Base-by-base conservation (phyloP, 1,140 invertebrate species). In the Heliconius himera region DNA sequence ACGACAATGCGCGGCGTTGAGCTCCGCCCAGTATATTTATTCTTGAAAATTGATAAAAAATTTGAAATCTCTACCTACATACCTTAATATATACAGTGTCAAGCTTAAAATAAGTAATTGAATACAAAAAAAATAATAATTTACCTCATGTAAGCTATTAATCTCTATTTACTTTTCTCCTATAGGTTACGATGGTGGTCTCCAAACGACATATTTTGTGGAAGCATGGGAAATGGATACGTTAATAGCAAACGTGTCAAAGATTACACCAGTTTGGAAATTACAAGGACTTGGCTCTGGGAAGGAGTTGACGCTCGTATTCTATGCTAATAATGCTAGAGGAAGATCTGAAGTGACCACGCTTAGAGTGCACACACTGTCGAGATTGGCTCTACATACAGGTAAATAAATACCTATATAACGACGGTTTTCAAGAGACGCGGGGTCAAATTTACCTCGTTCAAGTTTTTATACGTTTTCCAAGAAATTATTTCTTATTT, bases 101-200 rank as follows among this genome's bases (percentile, higher is more conserved):
- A 18, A 16, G 46, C 46, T 49, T 0, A 54, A n/a, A 54, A 56
- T 41, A 41, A 41, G 11, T 41, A 13, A 13, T 13, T 41, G 13
- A 41, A 41, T 33, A 33, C n/a, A n/a, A n/a, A n/a, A 33, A 33
- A 33, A 33, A 33, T 5, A 33, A 33, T 33, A 33, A 33, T 29
- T 29, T 29, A 29, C 29, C 29, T 29, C 29, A 41, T 41, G 9
- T 11, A 11, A 2, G 9, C 11, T 41, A 11, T 16, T 4, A 13
- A 56, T 18, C 33, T 18, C 51, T 9, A 38, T 33, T 70, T 33
- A 66, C 16, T 29, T 41, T 11, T 51, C 36, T 9, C 22, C 8
- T 8, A 51, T 18, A 94, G 98, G 98, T n/a, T 98, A 98, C 91
- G 98, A 98, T 88, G 98, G 98, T 3, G 98, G 98, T 0, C 94